These are phyloP conservation scores for Leptinotarsa defecta DNA, from an alignment of 1,140 invertebrate genomes.

Conservation along the genomic window DNA sequence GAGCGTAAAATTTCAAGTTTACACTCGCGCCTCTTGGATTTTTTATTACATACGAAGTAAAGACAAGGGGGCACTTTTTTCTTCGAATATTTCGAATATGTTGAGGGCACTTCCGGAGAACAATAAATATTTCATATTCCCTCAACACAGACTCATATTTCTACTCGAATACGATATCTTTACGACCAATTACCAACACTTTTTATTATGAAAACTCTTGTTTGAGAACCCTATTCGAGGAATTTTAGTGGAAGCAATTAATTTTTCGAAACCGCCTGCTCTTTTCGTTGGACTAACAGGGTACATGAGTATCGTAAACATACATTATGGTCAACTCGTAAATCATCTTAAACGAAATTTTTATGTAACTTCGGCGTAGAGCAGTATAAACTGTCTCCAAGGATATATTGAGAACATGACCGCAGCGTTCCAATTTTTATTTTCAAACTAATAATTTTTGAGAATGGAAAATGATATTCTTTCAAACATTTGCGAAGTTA, in stretches of 20 bases:
- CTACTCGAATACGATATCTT: conserved; percentile 20
- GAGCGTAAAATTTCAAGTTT: no score
- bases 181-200: conserved; percentile 17
- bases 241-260: conserved; percentile 14
- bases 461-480: no score
- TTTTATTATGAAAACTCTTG: conserved; percentile 21
- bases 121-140: no score
- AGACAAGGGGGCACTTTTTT: no score
- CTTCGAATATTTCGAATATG: no score
- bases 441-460: no score
- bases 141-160: neutral
- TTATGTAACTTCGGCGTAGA: neutral
- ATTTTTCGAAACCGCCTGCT: conserved; percentile 25
- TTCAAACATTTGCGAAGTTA: no score
- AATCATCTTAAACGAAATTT: conserved; percentile 2
- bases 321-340: conserved; percentile 13
- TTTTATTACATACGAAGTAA: no score
- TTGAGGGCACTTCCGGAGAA: no score
- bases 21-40: no score
- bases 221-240: neutral
- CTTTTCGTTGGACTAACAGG: neutral
- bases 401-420: neutral
- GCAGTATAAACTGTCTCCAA: neutral
- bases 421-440: no score
- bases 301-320: conserved; percentile 10